Percentiles rank a stretch among this genome's conserved stretches.
Evolutionary conservation across 2,797 vertebrate species (phyloP).

Genomic region (Cuculus canorus): DNA sequence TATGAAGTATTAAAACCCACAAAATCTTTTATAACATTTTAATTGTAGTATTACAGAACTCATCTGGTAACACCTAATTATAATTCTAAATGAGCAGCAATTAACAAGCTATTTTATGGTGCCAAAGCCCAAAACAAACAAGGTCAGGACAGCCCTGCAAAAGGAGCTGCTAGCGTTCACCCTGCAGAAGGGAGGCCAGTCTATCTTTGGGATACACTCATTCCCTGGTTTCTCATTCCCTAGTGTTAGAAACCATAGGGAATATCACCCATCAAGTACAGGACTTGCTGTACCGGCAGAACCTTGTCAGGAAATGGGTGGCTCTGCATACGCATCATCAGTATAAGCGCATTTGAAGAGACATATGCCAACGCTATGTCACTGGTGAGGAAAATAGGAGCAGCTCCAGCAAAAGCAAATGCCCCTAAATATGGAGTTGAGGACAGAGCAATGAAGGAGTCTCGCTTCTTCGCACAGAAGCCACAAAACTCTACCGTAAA

Average conservation of each 20-base stretch:
- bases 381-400: not conserved
- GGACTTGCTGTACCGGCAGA: not conserved
- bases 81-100: constrained; percentile 58
- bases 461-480: not conserved
- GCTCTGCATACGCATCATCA: not conserved
- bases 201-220: not conserved
- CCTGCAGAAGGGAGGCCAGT: not conserved
- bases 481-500: not conserved
- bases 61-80: constrained; percentile 58
- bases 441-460: not conserved
- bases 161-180: not conserved
- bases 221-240: not conserved
- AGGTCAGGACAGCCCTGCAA: constrained; percentile 28
- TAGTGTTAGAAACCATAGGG: not conserved
- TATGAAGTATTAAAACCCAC: constrained; percentile 64
- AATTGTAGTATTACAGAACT: constrained; percentile 53
- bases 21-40: constrained; percentile 51
- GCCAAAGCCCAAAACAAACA: constrained; percentile 50
- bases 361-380: accelerated
- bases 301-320: not conserved
- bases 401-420: not conserved
- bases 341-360: not conserved
- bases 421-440: not conserved
- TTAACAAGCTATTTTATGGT: constrained; percentile 42
- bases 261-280: not conserved